phyloP scores from a whole-genome alignment of 2,113 vertebrate species.

The Clinocottus analis region DNA sequence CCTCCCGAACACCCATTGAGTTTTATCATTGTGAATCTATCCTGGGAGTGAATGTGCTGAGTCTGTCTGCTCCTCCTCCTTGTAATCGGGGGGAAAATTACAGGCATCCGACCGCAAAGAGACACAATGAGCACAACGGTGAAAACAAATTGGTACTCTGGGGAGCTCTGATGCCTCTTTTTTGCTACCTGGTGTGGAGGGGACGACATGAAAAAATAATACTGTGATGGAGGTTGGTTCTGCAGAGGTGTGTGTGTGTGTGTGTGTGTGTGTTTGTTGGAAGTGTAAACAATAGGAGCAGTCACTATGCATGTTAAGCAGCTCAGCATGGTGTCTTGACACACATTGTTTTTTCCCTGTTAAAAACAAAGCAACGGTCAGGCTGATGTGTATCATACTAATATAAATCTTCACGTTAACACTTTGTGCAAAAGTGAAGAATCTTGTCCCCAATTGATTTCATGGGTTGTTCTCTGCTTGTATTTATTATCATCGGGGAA shows the following conservation, averaged over 20 bases:
- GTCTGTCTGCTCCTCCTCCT: slow-evolving; percentile 18
- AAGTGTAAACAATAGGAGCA: neutral
- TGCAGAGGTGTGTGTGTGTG: too few species aligned
- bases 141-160: slow-evolving; percentile 59
- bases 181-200: slow-evolving; percentile 25
- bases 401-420: slow-evolving; percentile 23
- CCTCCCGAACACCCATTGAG: neutral
- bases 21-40: slow-evolving; percentile 20
- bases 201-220: slow-evolving; percentile 19
- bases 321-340: neutral
- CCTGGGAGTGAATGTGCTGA: slow-evolving; percentile 36
- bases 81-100: slow-evolving; percentile 45
- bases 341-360: neutral
- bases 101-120: slow-evolving; percentile 38
- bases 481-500: slow-evolving; percentile 3
- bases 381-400: neutral
- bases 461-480: slow-evolving; percentile 17
- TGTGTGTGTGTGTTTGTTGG: slow-evolving; percentile 5
- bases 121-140: slow-evolving; percentile 51
- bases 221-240: neutral
- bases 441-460: slow-evolving; percentile 26
- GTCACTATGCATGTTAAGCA: slow-evolving; percentile 15
- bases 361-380: slow-evolving; percentile 43
- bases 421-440: slow-evolving; percentile 4
- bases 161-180: slow-evolving; percentile 48